Evolutionary conservation across 2,113 vertebrate species (phyloP).

Genomic region (Cervus canadensis): DNA sequence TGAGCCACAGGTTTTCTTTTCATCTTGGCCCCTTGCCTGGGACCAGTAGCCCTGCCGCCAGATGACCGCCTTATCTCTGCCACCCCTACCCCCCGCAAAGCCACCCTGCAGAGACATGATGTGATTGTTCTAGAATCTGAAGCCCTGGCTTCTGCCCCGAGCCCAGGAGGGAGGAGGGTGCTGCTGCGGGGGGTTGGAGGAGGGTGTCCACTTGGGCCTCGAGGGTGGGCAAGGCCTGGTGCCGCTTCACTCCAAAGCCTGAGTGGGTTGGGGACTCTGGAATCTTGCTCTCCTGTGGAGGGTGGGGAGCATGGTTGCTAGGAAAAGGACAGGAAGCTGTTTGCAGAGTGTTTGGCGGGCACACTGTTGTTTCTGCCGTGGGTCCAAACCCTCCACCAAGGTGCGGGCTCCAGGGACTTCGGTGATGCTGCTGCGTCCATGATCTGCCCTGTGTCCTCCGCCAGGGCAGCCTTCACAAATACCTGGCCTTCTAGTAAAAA

Average conservation of each 20-base stretch:
- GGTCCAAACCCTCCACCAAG: not conserved
- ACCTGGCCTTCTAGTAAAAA: not conserved
- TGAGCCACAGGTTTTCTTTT: not conserved
- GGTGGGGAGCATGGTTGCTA: not conserved
- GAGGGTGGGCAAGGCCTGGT: not conserved
- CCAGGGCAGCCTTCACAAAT: not conserved
- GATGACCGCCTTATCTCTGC: not conserved
- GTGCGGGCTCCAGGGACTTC: fast-evolving
- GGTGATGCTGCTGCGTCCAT: fast-evolving
- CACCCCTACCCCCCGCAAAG: no score
- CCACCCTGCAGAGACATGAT: not conserved
- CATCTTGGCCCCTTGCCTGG: not conserved
- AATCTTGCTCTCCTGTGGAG: not conserved
- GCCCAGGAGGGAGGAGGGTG: not conserved
- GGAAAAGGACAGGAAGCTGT: not conserved
- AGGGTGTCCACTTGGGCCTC: not conserved
- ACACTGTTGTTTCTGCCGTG: not conserved
- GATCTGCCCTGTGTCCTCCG: not conserved
- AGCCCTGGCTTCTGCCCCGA: not conserved
- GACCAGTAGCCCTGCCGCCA: not conserved
- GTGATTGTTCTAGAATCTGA: not conserved
- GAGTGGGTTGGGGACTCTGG: fast-evolving
- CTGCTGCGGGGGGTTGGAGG: not conserved
- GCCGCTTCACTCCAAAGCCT: not conserved
- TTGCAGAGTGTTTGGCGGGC: not conserved